Conservation (phyloP, 2,113 vertebrate genomes). For the Nyctereutes procyonoides region DNA sequence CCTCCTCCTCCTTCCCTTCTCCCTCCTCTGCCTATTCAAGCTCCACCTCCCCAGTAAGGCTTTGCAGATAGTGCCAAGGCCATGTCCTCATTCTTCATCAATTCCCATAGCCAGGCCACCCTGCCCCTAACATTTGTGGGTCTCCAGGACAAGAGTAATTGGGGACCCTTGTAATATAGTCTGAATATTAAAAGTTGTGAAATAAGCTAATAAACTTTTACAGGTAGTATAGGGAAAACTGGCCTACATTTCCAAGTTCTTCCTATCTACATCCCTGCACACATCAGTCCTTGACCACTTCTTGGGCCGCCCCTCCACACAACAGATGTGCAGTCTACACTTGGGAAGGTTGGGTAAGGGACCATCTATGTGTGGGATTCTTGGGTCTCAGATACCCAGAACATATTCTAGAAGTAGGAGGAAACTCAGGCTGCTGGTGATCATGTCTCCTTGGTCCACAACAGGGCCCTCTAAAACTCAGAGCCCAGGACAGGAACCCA, state of each 20-base stretch:
- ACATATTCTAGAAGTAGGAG: neutral
- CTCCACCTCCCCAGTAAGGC: neutral
- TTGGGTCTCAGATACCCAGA: neutral
- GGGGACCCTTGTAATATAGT: neutral
- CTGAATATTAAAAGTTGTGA: neutral
- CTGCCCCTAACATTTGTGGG: neutral
- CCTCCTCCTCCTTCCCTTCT: neutral
- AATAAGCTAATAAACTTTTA: neutral
- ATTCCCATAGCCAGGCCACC: neutral
- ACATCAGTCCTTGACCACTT: neutral
- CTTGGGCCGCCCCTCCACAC: too few relatives aligned
- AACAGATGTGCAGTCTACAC: neutral
- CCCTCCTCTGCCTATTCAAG: neutral
- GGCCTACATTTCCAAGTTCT: neutral
- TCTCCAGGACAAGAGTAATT: neutral
- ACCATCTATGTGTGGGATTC: neutral
- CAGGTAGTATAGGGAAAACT: neutral
- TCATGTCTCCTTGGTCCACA: neutral
- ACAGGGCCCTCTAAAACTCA: neutral
- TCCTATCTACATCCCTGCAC: neutral
- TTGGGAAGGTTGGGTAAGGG: neutral
- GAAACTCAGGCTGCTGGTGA: neutral
- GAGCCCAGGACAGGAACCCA: neutral
- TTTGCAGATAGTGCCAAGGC: neutral
- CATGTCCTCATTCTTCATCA: neutral